Evolutionary conservation across 2,888 invertebrate species (phyloP).

Genomic region (Macrosoma leucophasiata): DNA sequence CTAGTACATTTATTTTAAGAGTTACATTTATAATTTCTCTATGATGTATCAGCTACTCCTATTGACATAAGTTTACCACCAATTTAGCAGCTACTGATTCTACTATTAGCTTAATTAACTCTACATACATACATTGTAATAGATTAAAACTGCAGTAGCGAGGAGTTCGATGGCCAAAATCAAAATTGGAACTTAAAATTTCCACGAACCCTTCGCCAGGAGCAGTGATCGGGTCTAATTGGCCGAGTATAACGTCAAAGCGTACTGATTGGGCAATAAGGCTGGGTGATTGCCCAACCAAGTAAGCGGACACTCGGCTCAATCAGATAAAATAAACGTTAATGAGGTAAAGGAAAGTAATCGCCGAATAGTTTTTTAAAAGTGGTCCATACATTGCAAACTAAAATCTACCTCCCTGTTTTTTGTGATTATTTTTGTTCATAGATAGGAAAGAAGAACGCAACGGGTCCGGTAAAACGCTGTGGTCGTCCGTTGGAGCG

Average conservation of each 20-base stretch:
- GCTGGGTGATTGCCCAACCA: slow-evolving; percentile 84
- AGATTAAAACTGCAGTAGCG: slow-evolving; percentile 50
- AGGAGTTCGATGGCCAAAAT: slow-evolving; percentile 43
- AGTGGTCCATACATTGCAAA: slow-evolving; percentile 66
- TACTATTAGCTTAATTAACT: slow-evolving; percentile 66
- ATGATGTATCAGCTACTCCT: slow-evolving; percentile 62
- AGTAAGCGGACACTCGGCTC: slow-evolving; percentile 72
- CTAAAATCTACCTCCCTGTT: slow-evolving; percentile 70
- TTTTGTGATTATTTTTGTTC: too few relatives aligned
- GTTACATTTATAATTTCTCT: slow-evolving; percentile 58
- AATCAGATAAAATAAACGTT: slow-evolving; percentile 50
- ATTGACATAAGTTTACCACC: slow-evolving; percentile 75
- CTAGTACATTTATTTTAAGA: slow-evolving; percentile 66
- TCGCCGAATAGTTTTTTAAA: slow-evolving; percentile 37
- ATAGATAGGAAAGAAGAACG: slow-evolving; percentile 40
- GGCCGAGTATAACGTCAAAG: slow-evolving; percentile 55
- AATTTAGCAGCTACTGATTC: slow-evolving; percentile 63
- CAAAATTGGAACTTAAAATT: slow-evolving; percentile 34
- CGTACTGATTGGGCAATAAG: slow-evolving; percentile 82
- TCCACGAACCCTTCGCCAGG: slow-evolving; percentile 46
- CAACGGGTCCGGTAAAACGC: slow-evolving; percentile 61
- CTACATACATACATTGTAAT: slow-evolving; percentile 73
- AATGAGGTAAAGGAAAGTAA: slow-evolving; percentile 27
- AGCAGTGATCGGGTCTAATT: slow-evolving; percentile 55
- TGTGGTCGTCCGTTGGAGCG: slow-evolving; percentile 57